Base-by-base conservation (phyloP, 2,797 vertebrate genomes). In the Microcaecilia unicolor region DNA sequence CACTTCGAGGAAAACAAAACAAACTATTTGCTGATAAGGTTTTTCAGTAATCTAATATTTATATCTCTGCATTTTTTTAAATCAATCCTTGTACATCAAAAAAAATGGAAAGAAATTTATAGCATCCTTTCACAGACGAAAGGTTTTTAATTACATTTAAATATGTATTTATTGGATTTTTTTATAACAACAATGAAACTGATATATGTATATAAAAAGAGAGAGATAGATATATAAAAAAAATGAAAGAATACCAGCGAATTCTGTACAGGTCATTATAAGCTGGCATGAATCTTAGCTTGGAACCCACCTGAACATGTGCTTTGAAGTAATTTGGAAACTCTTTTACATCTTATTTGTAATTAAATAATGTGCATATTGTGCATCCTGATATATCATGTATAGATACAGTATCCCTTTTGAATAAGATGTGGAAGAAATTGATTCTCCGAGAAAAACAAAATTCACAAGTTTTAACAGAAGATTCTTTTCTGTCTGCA, bases 81-180 rank as follows among this genome's bases (percentile, higher is more conserved):
- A 64, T 59, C 58, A 58, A 71, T 66, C 71, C 61, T 74, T 44
- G 51, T 55, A 66, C 55, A 55, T 68, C 45, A 35, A 44, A 32
- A 29, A 52, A 51, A 61, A 55, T 30, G 49, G 51, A 60, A 52
- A 63, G 63, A 61, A 41, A 49, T 74, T 81, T 74, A 64, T 74
- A 45, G 68, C 31, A 25, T 73, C 64, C 80, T 80, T 84, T 72
- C 60, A 58, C 70, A 30, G 67, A 70, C 69, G 74, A 81, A 68
- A 81, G 68, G 73, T 64, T 90, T 89, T 76, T 83, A 76, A 87
- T 86, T 80, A 72, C 75, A 66, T 85, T 80, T 82, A 67, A 85
- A 47, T 56, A 68, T 77, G 74, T 87, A 80, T 59, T 64, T 81
- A 77, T 85, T 77, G 69, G 75, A 65, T 76, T 78, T 62, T 57